phyloP scores from a whole-genome alignment of 1,140 invertebrate species.

The Pogonomyrmex californicus region DNA sequence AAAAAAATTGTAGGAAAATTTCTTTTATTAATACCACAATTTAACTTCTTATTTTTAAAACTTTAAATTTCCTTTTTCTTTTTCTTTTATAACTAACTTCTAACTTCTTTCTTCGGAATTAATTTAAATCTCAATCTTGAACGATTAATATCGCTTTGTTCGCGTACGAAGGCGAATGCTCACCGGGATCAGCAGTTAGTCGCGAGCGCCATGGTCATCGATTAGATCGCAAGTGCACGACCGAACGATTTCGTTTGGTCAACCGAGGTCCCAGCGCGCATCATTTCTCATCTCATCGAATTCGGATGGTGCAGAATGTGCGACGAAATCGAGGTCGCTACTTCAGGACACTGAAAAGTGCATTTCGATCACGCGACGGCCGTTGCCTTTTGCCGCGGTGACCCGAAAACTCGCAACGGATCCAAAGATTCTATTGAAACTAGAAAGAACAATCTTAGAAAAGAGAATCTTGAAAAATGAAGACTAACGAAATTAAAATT shows the following conservation, averaged over 20 bases:
- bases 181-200: neutral
- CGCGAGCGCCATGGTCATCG: neutral
- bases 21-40: neutral
- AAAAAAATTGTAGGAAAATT: neutral
- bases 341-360: conserved; percentile 80
- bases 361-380: conserved; percentile 77
- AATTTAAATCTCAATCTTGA: neutral
- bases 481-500: neutral
- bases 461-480: conserved; percentile 3
- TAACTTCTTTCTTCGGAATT: neutral
- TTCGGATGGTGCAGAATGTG: conserved; percentile 41
- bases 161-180: neutral
- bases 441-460: neutral
- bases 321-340: conserved; percentile 45
- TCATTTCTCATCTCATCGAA: conserved; percentile 48
- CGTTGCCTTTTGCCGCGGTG: conserved; percentile 74
- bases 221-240: conserved; percentile 13
- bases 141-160: conserved; percentile 24
- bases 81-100: too few relatives aligned
- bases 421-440: conserved; percentile 19
- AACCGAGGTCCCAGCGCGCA: conserved; percentile 11
- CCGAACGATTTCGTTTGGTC: conserved; percentile 22
- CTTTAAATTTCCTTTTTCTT: too few relatives aligned
- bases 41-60: neutral
- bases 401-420: conserved; percentile 71